Evolutionary conservation across 2,797 vertebrate genomes (phyloP).

Genomic region (Pseudochirops corinnae): DNA sequence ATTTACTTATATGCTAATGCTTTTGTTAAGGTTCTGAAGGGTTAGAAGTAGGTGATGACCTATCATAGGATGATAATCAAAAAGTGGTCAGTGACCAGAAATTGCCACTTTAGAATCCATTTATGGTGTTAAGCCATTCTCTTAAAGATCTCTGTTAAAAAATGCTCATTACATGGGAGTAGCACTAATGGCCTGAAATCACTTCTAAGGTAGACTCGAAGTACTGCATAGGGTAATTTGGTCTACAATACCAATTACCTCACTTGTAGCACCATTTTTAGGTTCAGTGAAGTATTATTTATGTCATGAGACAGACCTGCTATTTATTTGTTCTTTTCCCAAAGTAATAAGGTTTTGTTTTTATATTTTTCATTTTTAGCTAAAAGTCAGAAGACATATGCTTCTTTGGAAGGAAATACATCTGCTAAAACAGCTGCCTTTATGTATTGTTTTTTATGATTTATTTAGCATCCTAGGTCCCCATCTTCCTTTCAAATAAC

Average conservation of each 20-base stretch:
- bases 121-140: background rate
- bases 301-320: background rate
- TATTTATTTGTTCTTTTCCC: background rate
- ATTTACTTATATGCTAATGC: background rate
- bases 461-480: background rate
- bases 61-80: background rate
- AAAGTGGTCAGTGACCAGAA: background rate
- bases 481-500: background rate
- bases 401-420: conserved; percentile 3
- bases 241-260: background rate
- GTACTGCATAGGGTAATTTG: background rate
- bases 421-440: background rate
- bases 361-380: background rate
- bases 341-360: background rate
- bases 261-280: background rate
- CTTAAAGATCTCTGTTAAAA: background rate
- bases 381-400: background rate
- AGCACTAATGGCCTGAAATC: background rate
- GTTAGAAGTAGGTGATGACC: background rate
- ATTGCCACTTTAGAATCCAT: background rate
- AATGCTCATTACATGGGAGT: background rate
- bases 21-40: background rate
- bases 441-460: background rate
- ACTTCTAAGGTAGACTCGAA: background rate
- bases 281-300: background rate